Evolutionary conservation across 2,113 vertebrate genomes (phyloP), one percentile per base, ranked within the genome.

Genomic region (Phyllopteryx taeniolatus): DNA sequence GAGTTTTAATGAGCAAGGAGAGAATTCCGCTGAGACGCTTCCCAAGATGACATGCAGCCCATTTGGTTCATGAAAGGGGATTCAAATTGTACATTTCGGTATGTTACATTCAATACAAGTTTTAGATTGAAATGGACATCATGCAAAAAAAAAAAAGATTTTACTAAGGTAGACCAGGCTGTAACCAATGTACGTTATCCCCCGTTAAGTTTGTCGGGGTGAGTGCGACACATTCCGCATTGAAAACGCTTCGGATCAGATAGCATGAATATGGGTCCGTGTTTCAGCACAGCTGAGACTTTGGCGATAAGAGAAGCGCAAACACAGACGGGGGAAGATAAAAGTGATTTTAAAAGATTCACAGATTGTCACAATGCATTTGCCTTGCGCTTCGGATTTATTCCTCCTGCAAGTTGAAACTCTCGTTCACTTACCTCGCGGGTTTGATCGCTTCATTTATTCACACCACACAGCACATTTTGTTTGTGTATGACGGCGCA

Each of bases 1-100:
- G 86, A 85, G 82, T 82, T 90, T 89, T 90, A 89, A 91, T 88
- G 87, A 88, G 83, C 72, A 57, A 19, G 54, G 64, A 79, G 80
- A 87, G 79, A 83, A 84, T 85, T 85, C 83, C 67, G 73, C 71
- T 59, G 60, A 56, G 62, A 8, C 77, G 27, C 74, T 76, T 56
- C 9, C 75, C 78, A 64, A 57, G 75, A 68, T 66, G 70, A 27
- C 43, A 15, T 22, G 67, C 44, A 73, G 72, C 70, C 10, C 72
- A 27, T 78, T 81, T 78, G 31, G 60, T 39, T 4, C 62, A 64
- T 22, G 20, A 56, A n/a, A 64, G 42, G 62, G 9, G 31, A 42
- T 42, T 43, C 35, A 44, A n/a, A 43, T 56, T 8, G 9, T 59
- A 31, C 27, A 31, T 31, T 31, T 59, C 56, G 7, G 22, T 22